Percentiles rank a stretch among this genome's conserved stretches.
Evolutionary conservation across 2,113 vertebrate genomes (phyloP).

Genomic region (Cynocephalus volans): DNA sequence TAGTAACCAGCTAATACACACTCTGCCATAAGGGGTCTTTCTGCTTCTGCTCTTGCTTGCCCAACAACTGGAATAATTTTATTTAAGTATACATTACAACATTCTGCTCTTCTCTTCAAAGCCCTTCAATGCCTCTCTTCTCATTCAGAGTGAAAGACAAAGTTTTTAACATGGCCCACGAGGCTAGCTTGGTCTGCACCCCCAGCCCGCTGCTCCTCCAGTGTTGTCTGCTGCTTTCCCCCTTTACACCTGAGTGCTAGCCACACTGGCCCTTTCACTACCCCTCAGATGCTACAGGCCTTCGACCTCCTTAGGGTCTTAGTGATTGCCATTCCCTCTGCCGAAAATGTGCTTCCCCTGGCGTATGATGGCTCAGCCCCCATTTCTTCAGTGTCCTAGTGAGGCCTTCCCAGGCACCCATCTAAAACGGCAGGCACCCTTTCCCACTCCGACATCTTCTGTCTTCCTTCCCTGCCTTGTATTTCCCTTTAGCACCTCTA

Average conservation of each 20-base stretch:
- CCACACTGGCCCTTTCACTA: rapidly evolving
- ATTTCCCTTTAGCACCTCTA: neutral
- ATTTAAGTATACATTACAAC: neutral
- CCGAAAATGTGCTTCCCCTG: rapidly evolving
- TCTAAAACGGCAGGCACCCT: neutral
- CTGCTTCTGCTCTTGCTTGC: neutral
- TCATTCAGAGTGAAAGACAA: neutral
- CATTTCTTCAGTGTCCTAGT: neutral
- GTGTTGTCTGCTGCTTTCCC: neutral
- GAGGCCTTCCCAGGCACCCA: neutral
- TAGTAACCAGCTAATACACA: neutral
- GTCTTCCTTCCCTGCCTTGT: neutral
- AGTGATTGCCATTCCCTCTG: too few relatives aligned
- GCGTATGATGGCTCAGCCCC: too few relatives aligned
- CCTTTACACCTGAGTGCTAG: neutral
- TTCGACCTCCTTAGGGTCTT: too few relatives aligned
- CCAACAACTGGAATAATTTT: neutral
- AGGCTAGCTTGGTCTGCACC: neutral
- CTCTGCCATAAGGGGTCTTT: rapidly evolving
- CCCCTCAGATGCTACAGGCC: neutral
- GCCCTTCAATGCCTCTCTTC: rapidly evolving
- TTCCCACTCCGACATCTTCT: neutral
- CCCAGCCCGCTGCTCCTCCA: rapidly evolving
- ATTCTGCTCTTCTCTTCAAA: neutral
- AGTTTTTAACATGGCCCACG: neutral